phyloP scores from a whole-genome alignment of 2,888 invertebrate species.

The Tachina grossa region DNA sequence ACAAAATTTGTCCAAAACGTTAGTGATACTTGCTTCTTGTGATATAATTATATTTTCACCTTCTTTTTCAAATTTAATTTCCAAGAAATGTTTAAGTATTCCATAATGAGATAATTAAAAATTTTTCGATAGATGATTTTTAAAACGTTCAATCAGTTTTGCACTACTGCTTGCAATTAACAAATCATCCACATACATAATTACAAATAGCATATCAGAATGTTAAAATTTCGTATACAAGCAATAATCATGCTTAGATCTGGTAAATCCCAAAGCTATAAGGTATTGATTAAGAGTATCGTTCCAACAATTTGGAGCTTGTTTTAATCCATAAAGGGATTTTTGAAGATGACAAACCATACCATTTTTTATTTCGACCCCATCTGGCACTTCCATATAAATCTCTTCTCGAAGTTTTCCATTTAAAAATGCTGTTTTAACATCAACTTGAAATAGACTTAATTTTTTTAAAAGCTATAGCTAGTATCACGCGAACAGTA shows the following conservation, averaged over 20 bases:
- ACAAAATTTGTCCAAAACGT: slow-evolving; percentile 27
- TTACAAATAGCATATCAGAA: slow-evolving; percentile 11
- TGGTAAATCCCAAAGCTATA: slow-evolving; percentile 15
- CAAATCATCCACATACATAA: slow-evolving; percentile 35
- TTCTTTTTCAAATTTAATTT: slow-evolving; percentile 39
- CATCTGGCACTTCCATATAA: slow-evolving; percentile 15
- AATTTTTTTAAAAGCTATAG: slow-evolving; percentile 18
- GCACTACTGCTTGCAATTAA: slow-evolving; percentile 21
- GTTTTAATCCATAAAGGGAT: slow-evolving; percentile 40
- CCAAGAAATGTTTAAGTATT: slow-evolving; percentile 27
- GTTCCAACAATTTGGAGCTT: slow-evolving; percentile 40
- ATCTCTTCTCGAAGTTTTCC: background rate
- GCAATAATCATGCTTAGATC: slow-evolving; percentile 45
- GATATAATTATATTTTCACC: background rate
- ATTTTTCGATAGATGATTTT: slow-evolving; percentile 11
- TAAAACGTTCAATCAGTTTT: slow-evolving; percentile 13
- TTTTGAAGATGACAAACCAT: slow-evolving; percentile 22
- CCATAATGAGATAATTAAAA: slow-evolving; percentile 52
- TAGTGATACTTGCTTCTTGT: slow-evolving; percentile 31
- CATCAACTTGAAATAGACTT: slow-evolving; percentile 29
- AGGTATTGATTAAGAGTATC: slow-evolving; percentile 30
- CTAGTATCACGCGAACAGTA: slow-evolving; percentile 27
- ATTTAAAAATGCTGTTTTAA: slow-evolving; percentile 1
- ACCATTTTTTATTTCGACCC: background rate
- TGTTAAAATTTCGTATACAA: slow-evolving; percentile 42